Base-by-base conservation (phyloP, 2,113 vertebrate species). In the Myocastor coypus region DNA sequence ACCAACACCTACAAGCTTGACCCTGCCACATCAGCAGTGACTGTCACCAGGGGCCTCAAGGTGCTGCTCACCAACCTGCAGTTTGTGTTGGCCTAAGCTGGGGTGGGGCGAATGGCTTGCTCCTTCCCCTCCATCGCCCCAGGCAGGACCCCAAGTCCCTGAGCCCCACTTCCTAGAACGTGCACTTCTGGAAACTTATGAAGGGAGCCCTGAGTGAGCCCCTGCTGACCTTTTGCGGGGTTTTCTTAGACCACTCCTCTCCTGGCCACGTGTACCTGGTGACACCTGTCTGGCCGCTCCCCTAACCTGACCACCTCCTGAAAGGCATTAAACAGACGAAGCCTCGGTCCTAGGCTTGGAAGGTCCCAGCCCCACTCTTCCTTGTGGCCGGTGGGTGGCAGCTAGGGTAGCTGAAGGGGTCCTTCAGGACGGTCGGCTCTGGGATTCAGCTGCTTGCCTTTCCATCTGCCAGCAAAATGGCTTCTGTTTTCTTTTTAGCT, bases 31-130 rank as follows among this genome's bases (percentile, higher is more conserved):
- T 99, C 99, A 4, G 99, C 99, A 3, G 98, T 99, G 80, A 99
- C 99, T 0, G 99, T 99, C 71, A 99, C 99, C 68, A 99, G 99
- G 97, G 99, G 99, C 42, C 98, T 99, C 92, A 99, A 99, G 98
- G 99, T 99, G 97, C 98, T 99, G 93, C 99, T 99, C 93, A 99
- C 99, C 87, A 99, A 99, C 98, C 98, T 99, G 99, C 99, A 99
- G 98, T 99, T 99, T 98, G 99, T 99, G 64, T 97, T 99, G 98
- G 99, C 99, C 91, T 99, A 82, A 99, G 83, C 3, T 32, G 52
- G 2, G 22, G 28, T 16, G 13, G 22, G 42, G 57, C 3, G 34
- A 81, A 37, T 22, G 9, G 30, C 66, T 59, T 24, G 59, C 66
- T 16, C 7, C 63, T 83, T 30, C 5, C n/a, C 82, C 42, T 94